Base-by-base conservation (phyloP, 2,113 vertebrate species). In the Nyctereutes procyonoides region DNA sequence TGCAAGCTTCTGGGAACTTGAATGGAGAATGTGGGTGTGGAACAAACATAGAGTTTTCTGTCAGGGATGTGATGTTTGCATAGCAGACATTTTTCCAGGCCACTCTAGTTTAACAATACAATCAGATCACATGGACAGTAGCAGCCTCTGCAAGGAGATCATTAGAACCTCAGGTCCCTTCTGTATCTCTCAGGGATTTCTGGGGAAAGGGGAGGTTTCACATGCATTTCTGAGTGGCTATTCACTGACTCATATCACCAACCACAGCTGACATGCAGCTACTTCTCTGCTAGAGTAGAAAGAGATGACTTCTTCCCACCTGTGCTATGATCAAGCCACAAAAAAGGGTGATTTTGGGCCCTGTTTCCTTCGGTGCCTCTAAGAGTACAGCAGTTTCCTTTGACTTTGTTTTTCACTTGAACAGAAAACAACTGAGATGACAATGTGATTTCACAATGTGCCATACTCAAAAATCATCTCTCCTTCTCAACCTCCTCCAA, bases 1-100 rank as follows among this genome's bases (percentile, higher is more conserved):
- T 96, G 90, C 92, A 92, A 97, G 96, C 97, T 98, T 97, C 97
- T 98, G 97, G 95, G 95, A 98, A 98, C 84, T 95, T 96, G 94
- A 97, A 88, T 95, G 76, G 92, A 90, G 92, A 92, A 19, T 67
- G 80, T 56, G 96, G 93, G 95, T 90, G 96, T 95, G 94, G 96
- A 95, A 94, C 69, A 96, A 94, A 91, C 60, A 81, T 2, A 79
- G 79, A 85, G 76, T 95, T 88, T 93, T 96, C 96, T 84, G 56
- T 95, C 81, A 81, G 91, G 92, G 83, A 73, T 55, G 48, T 81
- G 43, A 80, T 94, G 87, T 96, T 96, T 96, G 87, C 96, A 69
- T 62, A 58, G 90, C 84, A 58, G 56, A 38, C 74, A 9, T 71
- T 65, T 95, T 95, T 90, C 58, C 65, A 14, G 81, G 84, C 65